Percentiles rank a stretch among this genome's conserved stretches.
Evolutionary conservation across 2,888 invertebrate species (phyloP).

Genomic region (Zeuzera pyrina): DNA sequence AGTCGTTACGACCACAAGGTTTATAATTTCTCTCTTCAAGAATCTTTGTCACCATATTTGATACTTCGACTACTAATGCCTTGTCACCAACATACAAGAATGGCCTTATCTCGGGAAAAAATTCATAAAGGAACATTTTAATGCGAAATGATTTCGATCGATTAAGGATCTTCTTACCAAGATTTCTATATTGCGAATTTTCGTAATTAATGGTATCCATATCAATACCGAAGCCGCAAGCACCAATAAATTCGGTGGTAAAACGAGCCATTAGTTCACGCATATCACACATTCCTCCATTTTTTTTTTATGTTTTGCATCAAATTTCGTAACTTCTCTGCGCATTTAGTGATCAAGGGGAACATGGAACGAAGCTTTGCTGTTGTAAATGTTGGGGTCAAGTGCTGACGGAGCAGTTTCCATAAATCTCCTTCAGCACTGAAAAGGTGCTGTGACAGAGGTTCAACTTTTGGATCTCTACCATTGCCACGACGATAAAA

Average conservation of each 20-base stretch:
- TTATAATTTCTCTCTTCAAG: conserved; percentile 17
- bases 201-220: conserved; percentile 10
- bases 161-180: neutral
- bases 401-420: conserved; percentile 8
- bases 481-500: conserved; percentile 19
- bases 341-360: conserved; percentile 7
- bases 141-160: neutral
- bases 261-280: conserved; percentile 12
- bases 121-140: conserved; percentile 24
- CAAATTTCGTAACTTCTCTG: conserved; percentile 5
- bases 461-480: conserved; percentile 36
- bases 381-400: conserved; percentile 8
- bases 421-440: conserved; percentile 6
- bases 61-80: conserved; percentile 18
- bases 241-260: conserved; percentile 11
- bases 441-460: conserved; percentile 5
- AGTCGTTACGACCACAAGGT: conserved; percentile 24
- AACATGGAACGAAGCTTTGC: conserved; percentile 9
- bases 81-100: conserved; percentile 17
- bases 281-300: conserved; percentile 3
- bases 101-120: conserved; percentile 30
- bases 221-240: conserved; percentile 10
- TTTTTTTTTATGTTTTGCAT: neutral
- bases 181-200: conserved; percentile 5
- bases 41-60: conserved; percentile 21